Conservation (phyloP, 2,797 vertebrate species). For the Hydrolagus colliei region DNA sequence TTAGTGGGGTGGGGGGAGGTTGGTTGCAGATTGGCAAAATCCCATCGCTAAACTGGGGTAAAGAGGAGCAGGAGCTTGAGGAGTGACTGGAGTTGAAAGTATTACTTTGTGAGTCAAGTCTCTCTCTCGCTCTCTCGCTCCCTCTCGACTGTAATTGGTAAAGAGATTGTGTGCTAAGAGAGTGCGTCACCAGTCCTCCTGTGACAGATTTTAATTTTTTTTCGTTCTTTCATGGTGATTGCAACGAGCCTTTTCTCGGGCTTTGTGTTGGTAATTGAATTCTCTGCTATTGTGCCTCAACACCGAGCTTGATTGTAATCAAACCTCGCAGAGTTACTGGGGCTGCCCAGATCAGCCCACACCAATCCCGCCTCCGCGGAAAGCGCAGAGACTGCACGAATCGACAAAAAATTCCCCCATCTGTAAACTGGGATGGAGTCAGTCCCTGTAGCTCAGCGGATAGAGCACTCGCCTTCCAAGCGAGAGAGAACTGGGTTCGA, state of each 20-base stretch:
- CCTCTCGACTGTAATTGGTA: conserved; percentile 5
- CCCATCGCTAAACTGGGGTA: too few relatives aligned
- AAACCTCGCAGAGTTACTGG: neutral
- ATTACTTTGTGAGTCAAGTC: neutral
- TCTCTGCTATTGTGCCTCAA: neutral
- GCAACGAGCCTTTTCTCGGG: neutral
- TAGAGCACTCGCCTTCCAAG: too few relatives aligned
- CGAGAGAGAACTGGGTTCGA: too few relatives aligned
- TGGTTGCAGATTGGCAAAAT: neutral
- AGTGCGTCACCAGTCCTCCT: conserved; percentile 29
- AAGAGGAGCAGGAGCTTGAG: neutral
- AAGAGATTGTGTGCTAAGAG: conserved; percentile 12
- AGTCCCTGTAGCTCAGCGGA: too few relatives aligned
- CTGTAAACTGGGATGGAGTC: too few relatives aligned
- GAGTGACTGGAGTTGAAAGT: neutral
- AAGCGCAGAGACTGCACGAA: too few relatives aligned
- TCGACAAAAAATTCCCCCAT: too few relatives aligned
- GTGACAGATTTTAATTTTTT: conserved; percentile 32
- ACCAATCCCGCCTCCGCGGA: too few relatives aligned
- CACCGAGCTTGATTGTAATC: conserved; percentile 24
- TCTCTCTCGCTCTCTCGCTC: neutral
- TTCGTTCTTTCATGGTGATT: conserved; percentile 28
- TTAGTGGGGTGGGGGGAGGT: too few relatives aligned
- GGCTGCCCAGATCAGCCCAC: neutral
- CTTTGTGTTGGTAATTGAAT: conserved; percentile 30